Evolutionary conservation across 2,888 invertebrate species (phyloP).

Genomic region (Papilio elwesi): DNA sequence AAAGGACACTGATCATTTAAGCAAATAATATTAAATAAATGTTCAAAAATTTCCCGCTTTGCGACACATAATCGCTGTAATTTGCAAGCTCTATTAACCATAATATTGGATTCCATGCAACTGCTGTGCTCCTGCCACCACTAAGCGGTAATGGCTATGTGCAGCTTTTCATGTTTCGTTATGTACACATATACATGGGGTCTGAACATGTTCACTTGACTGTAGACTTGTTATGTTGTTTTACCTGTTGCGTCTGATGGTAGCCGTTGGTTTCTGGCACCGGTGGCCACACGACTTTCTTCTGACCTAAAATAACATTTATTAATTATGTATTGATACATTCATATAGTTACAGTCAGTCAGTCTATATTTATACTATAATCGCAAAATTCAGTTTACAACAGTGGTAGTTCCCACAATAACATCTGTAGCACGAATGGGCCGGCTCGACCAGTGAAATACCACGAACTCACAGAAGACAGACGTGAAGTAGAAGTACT

Average conservation of each 20-base stretch:
- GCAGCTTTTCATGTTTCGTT: conserved; percentile 59
- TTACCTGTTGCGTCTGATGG: conserved; percentile 87
- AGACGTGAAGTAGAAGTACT: too few relatives aligned
- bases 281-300: conserved; percentile 95
- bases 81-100: conserved; percentile 38
- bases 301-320: conserved; percentile 85
- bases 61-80: conserved; percentile 23
- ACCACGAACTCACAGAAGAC: too few relatives aligned
- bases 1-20: background rate
- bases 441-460: too few relatives aligned
- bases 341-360: too few relatives aligned
- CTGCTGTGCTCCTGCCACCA: conserved; percentile 58
- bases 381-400: too few relatives aligned
- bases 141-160: conserved; percentile 65
- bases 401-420: too few relatives aligned
- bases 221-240: conserved; percentile 33
- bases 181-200: conserved; percentile 53
- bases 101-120: conserved; percentile 58
- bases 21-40: conserved; percentile 27
- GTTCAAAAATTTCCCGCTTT: conserved; percentile 18
- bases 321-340: background rate
- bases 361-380: too few relatives aligned
- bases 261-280: conserved; percentile 87
- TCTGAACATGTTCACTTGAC: conserved; percentile 45
- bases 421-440: too few relatives aligned